phyloP scores from a whole-genome alignment of 2,113 vertebrate species.

The Camarhynchus parvulus region DNA sequence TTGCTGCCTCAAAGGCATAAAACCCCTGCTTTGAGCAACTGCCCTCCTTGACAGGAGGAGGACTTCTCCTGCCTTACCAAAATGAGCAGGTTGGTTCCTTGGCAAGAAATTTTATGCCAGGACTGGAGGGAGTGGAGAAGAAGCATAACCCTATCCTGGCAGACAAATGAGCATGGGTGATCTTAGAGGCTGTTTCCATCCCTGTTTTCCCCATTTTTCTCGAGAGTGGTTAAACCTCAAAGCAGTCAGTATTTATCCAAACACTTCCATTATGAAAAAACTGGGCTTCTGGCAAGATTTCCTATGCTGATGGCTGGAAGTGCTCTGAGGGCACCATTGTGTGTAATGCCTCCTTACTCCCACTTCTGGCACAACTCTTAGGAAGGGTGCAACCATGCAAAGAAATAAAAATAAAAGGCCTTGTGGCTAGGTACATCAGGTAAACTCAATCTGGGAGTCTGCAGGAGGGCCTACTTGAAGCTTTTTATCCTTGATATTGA shows the following conservation, averaged over 20 bases:
- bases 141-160: background rate
- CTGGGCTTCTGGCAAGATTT: background rate
- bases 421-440: background rate
- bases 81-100: background rate
- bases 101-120: background rate
- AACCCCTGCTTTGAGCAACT: background rate
- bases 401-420: background rate
- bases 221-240: background rate
- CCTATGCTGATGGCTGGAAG: background rate
- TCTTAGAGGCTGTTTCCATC: background rate
- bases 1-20: background rate
- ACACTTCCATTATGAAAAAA: background rate
- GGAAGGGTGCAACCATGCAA: background rate
- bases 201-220: background rate
- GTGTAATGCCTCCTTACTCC: background rate
- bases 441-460: background rate
- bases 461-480: background rate
- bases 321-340: background rate
- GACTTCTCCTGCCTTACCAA: background rate
- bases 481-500: background rate
- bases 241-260: background rate
- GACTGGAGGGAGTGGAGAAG: background rate
- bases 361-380: background rate
- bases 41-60: background rate
- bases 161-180: background rate